A percentile compares a stretch with the other conserved stretches of the same genome.
Conservation (phyloP, 2,888 invertebrate species). For the Diplazon laetatorius region DNA sequence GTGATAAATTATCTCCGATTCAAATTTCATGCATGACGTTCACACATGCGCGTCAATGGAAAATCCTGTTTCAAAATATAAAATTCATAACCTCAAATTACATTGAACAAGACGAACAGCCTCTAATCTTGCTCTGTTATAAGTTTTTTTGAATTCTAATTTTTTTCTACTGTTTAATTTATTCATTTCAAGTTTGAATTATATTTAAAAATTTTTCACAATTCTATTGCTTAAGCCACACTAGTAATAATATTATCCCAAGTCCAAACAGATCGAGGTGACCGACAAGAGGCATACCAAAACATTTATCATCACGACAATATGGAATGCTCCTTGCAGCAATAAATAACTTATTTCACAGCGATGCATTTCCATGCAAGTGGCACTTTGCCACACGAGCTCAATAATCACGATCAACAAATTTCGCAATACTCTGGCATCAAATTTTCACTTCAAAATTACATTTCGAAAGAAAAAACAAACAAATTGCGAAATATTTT, state of each 20-base stretch:
- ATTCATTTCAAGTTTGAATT: background rate
- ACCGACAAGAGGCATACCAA: conserved; percentile 1
- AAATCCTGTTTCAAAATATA: background rate
- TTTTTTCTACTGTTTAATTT: background rate
- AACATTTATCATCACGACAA: background rate
- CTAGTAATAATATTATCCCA: background rate
- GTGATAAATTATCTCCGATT: background rate
- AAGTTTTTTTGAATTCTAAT: no score
- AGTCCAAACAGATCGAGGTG: background rate
- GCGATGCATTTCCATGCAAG: conserved; percentile 20
- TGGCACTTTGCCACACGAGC: conserved; percentile 33
- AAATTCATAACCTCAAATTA: background rate
- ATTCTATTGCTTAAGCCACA: no score
- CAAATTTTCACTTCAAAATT: no score
- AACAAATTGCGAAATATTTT: conserved; percentile 39
- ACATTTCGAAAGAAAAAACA: no score
- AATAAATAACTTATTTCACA: conserved; percentile 2
- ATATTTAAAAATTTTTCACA: no score
- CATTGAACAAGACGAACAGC: no score
- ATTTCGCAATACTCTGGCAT: background rate
- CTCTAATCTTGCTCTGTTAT: no score
- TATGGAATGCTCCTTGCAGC: background rate
- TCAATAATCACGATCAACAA: background rate
- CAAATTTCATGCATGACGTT: background rate
- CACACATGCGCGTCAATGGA: background rate